A percentile compares a stretch with the other conserved stretches of the same genome.
phyloP scores from a whole-genome alignment of 2,888 invertebrate genomes.

The Mantis religiosa region DNA sequence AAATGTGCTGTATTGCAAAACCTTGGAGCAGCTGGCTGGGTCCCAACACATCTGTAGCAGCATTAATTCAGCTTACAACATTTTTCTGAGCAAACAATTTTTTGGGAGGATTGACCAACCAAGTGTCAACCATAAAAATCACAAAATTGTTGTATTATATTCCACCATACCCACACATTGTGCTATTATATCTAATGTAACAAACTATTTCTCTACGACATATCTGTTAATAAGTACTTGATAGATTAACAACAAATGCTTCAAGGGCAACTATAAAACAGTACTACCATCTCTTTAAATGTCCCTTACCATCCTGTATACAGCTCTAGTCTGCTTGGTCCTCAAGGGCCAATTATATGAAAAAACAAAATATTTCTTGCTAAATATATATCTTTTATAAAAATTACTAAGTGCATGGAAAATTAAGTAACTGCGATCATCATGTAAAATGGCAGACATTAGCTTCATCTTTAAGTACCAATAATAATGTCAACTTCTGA shows the following conservation, averaged over 20 bases:
- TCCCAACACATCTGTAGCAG: background rate
- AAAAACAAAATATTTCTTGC: background rate
- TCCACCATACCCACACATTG: background rate
- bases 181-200: constrained; percentile 5
- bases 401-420: background rate
- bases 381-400: constrained; percentile 5
- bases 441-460: constrained; percentile 10
- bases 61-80: background rate
- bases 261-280: background rate
- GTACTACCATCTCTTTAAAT: background rate
- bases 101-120: background rate
- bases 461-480: constrained; percentile 2
- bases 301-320: background rate
- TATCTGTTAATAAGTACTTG: background rate
- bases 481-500: background rate
- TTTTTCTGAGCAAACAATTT: constrained; percentile 21
- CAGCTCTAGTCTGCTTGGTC: background rate
- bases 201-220: background rate
- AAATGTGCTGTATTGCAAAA: background rate
- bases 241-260: background rate
- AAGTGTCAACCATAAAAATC: constrained; percentile 10
- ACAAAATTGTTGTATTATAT: constrained; percentile 7
- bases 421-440: constrained; percentile 1
- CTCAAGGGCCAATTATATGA: background rate
- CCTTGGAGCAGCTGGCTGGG: background rate